Base-by-base conservation (phyloP, 2,797 vertebrate genomes). In the Lemur catta region DNA sequence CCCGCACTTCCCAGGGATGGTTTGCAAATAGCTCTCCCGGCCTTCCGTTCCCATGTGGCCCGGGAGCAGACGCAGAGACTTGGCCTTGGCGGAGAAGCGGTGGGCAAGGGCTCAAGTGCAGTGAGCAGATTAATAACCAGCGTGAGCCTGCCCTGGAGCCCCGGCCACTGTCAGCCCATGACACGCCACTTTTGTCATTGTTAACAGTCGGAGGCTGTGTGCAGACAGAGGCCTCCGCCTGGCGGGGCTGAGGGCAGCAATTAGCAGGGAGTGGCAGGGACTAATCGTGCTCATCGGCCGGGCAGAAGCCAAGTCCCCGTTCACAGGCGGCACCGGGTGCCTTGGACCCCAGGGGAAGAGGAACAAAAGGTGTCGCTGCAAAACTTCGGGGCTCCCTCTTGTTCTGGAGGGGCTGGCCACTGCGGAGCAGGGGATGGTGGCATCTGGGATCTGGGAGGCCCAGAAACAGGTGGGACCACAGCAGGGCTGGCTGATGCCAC, bases 221-320 rank as follows among this genome's bases (percentile, higher is more conserved):
- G 86, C 87, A 33, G 11, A n/a, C 30, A 15, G 22, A 89, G 84
- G 48, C 85, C 84, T 76, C 93, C 0, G 80, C 65, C 79, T 78
- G 92, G 92, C 86, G 33, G 81, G 75, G 81, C 94, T 72, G 78
- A 91, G 91, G 81, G 59, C 35, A 74, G 97, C 94, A 85, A 43
- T 94, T 92, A 96, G 89, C 61, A 30, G 94, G 67, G 79, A 80
- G 86, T 79, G 55, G 65, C 38, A 5, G 28, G 35, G 41, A 63
- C 84, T 96, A 43, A 93, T 93, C 33, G 4, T 92, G 81, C 69
- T 92, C 78, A 81, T 89, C 81, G 76, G 88, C 80, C 6, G 6
- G 28, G 92, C 71, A 89, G 94, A 87, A 94, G 71, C 93, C 87
- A 84, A 46, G 69, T 38, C 82, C 24, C 50, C 61, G 82, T 80